phyloP scores from a whole-genome alignment of 2,888 invertebrate genomes.

The Lingula anatina region DNA sequence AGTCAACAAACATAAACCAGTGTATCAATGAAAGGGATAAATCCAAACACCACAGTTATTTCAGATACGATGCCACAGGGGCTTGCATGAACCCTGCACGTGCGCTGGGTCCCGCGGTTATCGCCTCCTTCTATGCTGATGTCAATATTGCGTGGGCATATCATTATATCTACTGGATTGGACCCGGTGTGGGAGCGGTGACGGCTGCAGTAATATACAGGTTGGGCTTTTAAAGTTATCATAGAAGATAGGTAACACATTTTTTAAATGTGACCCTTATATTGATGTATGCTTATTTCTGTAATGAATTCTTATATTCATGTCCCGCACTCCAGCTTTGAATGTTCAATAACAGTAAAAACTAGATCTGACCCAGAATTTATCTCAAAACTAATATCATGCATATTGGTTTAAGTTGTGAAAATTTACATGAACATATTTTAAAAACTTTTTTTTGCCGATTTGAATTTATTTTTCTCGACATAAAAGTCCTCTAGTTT shows the following conservation, averaged over 20 bases:
- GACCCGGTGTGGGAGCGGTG: slow-evolving; percentile 42
- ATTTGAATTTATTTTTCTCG: no score
- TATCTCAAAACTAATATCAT: no score
- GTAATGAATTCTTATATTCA: background rate
- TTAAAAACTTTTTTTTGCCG: no score
- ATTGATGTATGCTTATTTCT: no score
- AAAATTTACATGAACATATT: no score
- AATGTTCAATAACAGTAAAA: no score
- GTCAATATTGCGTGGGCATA: slow-evolving; percentile 16
- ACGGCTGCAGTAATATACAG: slow-evolving; percentile 42
- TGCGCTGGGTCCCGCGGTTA: slow-evolving; percentile 50
- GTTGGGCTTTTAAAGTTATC: slow-evolving; percentile 8
- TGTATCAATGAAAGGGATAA: no score
- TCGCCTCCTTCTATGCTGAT: slow-evolving; percentile 4
- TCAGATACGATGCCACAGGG: slow-evolving; percentile 44
- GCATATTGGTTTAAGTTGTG: no score
- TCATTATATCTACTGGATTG: slow-evolving; percentile 52
- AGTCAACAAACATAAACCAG: no score
- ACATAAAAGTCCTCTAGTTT: no score
- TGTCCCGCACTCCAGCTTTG: background rate
- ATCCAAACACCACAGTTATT: no score
- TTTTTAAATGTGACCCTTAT: background rate
- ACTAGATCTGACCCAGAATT: no score
- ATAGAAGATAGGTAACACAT: background rate
- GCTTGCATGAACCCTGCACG: slow-evolving; percentile 53